Percentiles rank a stretch among this genome's conserved stretches.
These are phyloP conservation scores for Psix sp. DNA, from an alignment of 1,140 invertebrate genomes.

Conservation along the genomic window DNA sequence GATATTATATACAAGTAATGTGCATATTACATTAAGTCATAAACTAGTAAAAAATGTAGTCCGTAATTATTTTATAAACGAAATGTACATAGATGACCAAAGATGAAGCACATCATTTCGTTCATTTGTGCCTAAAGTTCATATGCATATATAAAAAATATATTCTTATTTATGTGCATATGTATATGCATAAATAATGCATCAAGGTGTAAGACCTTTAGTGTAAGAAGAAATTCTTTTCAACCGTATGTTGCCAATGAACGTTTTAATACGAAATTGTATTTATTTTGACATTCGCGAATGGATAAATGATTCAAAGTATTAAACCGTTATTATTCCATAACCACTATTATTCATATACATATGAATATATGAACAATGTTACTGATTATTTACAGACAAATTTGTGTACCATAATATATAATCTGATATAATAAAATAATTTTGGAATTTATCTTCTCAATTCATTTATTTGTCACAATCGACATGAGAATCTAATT, in stretches of 20 bases:
- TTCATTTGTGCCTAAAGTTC: constrained; percentile 61
- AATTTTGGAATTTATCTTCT: constrained; percentile 34
- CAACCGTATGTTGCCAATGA: too few species aligned
- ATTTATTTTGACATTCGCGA: too few species aligned
- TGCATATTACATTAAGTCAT: constrained; percentile 45
- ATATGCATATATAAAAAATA: constrained; percentile 25
- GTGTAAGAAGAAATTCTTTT: too few species aligned
- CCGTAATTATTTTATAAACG: constrained; percentile 64
- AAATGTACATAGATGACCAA: constrained; percentile 65
- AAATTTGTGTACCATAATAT: constrained; percentile 46
- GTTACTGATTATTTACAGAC: constrained; percentile 29
- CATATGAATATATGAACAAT: constrained; percentile 37
- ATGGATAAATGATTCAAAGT: too few species aligned
- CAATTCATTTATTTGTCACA: not conserved
- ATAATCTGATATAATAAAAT: constrained; percentile 54
- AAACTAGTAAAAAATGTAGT: constrained; percentile 59
- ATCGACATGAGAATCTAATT: not conserved
- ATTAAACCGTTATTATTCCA: too few species aligned
- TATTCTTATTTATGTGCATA: constrained; percentile 23
- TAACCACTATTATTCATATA: constrained; percentile 15
- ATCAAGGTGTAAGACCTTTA: too few species aligned
- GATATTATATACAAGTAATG: constrained; percentile 25
- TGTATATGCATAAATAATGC: too few species aligned
- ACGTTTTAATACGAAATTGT: too few species aligned
- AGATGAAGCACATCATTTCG: constrained; percentile 60